Evolutionary conservation across 2,888 invertebrate species (phyloP), one percentile per base, ranked within the genome.

Genomic region (Aphodius sticticus): DNA sequence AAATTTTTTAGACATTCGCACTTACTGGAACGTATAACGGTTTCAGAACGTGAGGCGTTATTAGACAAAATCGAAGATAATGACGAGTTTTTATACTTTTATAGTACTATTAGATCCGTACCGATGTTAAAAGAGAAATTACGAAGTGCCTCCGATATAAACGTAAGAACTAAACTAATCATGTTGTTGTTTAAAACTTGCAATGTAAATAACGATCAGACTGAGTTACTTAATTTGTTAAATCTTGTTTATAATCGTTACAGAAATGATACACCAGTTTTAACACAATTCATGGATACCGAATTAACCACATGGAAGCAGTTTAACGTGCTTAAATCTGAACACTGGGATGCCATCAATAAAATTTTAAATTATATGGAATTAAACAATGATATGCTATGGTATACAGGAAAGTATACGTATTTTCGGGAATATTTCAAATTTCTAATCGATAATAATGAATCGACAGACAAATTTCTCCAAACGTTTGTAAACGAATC

Each of bases 261-360:
- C 6, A 71, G 77, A 70, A 75, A 69, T 35, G 77, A 74, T 70
- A 74, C 69, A 12, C 26, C 12, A 15, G 9, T 15, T 70, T 70
- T 75, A 37, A 26, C 9, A 9, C 16, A 26, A 6, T 16, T 72
- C 16, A 36, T 75, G 12, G 4, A 53, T 16, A n/a, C 2, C 9
- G 12, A 36, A n/a, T 70, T 70, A 37, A 6, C 1, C 53, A 12
- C 7, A 16, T 77, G 69, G 80, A 69, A 15, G 15, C 6, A 75
- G 6, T 69, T 71, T 69, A 69, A 69, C 69, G 37, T 16, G 16
- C 77, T 79, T 6, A 72, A 75, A 26, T 36, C 12, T 37, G 74
- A 74, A 35, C 79, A 79, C 15, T 79, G 79, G 79, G 69, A 16
- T 12, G 35, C 6, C 16, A 74, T 79, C 15, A 16, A 75, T 78